Evolutionary conservation across 2,797 vertebrate species (phyloP), one percentile per base, ranked within the genome.

Genomic region (Miichthys miiuy): DNA sequence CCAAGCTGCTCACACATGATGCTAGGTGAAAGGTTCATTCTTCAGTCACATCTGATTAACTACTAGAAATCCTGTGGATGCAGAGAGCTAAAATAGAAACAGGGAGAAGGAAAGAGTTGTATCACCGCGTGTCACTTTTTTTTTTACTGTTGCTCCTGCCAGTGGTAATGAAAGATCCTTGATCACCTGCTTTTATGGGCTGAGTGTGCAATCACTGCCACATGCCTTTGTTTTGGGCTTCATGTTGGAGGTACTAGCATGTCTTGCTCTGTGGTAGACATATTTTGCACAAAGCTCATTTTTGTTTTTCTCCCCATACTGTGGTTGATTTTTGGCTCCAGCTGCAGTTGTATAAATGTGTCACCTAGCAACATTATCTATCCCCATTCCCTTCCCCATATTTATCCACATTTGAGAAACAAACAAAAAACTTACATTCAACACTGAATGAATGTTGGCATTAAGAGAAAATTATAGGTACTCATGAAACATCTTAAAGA

Each of bases 331-430:
- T 60, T 34, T 71, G 27, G 27, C 54, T 72, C 63, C 42, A 77
- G 58, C 52, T 57, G 21, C 62, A 60, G 56, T 50, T 79, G 47
- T 74, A 51, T 60, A 57, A 72, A 81, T 58, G 51, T 61, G 76
- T 89, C 84, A 90, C 83, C 80, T 85, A 84, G 84, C 87, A 92
- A 89, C 88, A 80, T 82, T 42, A 78, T 14, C 38, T 50, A 50
- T 48, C 51, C 44, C 42, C 2, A 18, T 77, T 73, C 56, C 55
- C 61, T 10, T 68, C 34, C 34, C 34, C 34, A 34, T 7, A 34
- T 34, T 34, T 8, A 34, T 20, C 79, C 44, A 66, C 12, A 41
- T 20, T 67, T 63, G 9, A 76, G 60, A 67, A 81, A 71, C 27
- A 75, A 68, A 62, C 30, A 21, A 6, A 27, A 55, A 65, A 77